phyloP scores from a whole-genome alignment of 2,113 vertebrate species.

The Mormyrus iriodes region DNA sequence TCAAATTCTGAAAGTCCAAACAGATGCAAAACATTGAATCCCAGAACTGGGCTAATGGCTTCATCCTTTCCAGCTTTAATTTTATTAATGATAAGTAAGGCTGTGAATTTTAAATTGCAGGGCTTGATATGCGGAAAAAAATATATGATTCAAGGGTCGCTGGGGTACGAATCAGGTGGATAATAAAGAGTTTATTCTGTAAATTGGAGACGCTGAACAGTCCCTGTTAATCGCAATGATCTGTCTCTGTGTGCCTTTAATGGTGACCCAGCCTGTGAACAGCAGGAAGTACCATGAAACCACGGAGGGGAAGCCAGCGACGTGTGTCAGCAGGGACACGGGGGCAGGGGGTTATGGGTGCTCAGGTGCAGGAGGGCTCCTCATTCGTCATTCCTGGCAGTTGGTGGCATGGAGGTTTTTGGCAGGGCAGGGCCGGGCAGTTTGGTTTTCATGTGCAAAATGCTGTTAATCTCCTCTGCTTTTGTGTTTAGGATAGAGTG shows the following conservation, averaged over 20 bases:
- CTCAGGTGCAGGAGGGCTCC: not conserved
- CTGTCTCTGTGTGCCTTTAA: not conserved
- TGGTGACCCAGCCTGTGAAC: not conserved
- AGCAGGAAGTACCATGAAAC: not conserved
- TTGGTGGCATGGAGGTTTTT: not conserved
- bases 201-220: not conserved
- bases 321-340: not conserved
- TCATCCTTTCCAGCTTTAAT: not conserved
- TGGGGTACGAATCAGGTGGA: not conserved
- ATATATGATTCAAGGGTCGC: not conserved
- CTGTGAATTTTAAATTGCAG: not conserved
- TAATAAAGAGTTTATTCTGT: not conserved
- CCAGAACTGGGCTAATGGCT: not conserved
- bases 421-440: not conserved
- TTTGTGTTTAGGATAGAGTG: conserved; percentile 49
- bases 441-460: conserved; percentile 43
- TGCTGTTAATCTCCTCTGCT: conserved; percentile 50
- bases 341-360: not conserved
- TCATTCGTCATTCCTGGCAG: conserved; percentile 1
- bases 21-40: not conserved
- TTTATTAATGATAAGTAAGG: not conserved
- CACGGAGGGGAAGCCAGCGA: not conserved
- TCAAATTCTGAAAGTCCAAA: not conserved
- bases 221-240: not conserved
- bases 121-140: not conserved